A percentile compares a stretch with the other conserved stretches of the same genome.
Evolutionary conservation across 2,797 vertebrate genomes (phyloP).

Genomic region (Kryptolebias ocellatus): DNA sequence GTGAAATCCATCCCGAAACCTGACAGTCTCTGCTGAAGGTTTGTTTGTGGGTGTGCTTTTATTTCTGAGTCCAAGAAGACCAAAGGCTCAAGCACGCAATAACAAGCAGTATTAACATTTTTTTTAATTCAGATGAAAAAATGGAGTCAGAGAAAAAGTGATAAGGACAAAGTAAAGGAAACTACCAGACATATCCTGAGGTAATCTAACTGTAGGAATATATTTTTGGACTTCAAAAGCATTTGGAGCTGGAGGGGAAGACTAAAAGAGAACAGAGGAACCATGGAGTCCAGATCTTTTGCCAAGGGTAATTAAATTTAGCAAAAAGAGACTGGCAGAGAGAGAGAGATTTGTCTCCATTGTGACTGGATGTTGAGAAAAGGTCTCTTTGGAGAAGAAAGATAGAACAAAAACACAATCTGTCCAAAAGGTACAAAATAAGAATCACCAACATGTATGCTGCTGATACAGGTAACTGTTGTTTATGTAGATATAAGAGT

Average conservation of each 20-base stretch:
- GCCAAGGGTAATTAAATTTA: slow-evolving; percentile 77
- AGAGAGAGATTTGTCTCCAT: slow-evolving; percentile 35
- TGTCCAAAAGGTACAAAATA: slow-evolving; percentile 51
- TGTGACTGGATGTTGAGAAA: slow-evolving; percentile 45
- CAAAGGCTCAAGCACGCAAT: too few species aligned
- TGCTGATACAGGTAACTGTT: too few species aligned
- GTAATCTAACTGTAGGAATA: slow-evolving; percentile 24
- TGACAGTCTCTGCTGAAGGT: too few species aligned
- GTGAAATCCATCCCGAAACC: too few species aligned
- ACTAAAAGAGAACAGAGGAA: slow-evolving; percentile 36
- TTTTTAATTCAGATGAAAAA: slow-evolving; percentile 9
- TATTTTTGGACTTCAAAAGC: slow-evolving; percentile 61
- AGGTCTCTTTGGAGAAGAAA: slow-evolving; percentile 64
- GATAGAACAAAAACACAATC: slow-evolving; percentile 73
- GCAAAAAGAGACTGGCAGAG: slow-evolving; percentile 43
- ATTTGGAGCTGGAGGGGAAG: slow-evolving; percentile 30
- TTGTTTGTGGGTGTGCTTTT: background rate
- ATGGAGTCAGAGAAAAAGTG: slow-evolving; percentile 21
- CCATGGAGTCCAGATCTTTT: slow-evolving; percentile 58
- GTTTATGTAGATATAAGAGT: too few species aligned
- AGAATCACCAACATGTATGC: slow-evolving; percentile 20
- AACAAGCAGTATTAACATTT: background rate
- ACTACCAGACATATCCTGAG: slow-evolving; percentile 22
- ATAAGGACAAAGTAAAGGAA: slow-evolving; percentile 28
- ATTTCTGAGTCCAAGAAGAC: background rate